A percentile compares a stretch with the other conserved stretches of the same genome.
Evolutionary conservation across 2,797 vertebrate species (phyloP).

Genomic region (Lithobates pipiens): DNA sequence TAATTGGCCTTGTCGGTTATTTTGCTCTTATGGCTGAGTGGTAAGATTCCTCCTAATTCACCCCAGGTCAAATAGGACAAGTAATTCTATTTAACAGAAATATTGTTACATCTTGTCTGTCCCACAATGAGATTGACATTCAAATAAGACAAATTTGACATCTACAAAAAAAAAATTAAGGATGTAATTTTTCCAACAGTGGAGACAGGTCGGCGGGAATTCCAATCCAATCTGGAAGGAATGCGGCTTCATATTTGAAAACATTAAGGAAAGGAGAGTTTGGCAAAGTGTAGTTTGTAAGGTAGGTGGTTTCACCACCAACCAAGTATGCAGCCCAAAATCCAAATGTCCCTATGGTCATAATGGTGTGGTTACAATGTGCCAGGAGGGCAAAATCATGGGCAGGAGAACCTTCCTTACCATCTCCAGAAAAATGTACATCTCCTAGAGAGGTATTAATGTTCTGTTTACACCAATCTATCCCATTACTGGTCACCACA

Average conservation of each 20-base stretch:
- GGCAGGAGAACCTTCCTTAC: no score
- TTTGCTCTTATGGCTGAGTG: no score
- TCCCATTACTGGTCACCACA: slow-evolving; percentile 37
- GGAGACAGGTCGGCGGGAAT: slow-evolving; percentile 66
- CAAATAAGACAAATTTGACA: no score
- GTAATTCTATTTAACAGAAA: no score
- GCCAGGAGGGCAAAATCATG: slow-evolving; percentile 49
- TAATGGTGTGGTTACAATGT: slow-evolving; percentile 68
- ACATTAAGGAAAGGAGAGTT: slow-evolving; percentile 65
- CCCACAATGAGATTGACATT: no score
- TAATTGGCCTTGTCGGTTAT: no score
- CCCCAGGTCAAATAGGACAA: no score
- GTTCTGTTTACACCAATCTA: slow-evolving; percentile 49
- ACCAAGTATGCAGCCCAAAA: slow-evolving; percentile 68
- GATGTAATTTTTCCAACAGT: slow-evolving; percentile 31
- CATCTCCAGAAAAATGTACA: background rate
- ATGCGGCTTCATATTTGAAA: slow-evolving; percentile 67
- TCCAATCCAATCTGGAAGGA: slow-evolving; percentile 68
- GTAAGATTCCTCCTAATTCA: no score
- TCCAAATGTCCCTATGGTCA: slow-evolving; percentile 67
- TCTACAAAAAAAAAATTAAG: no score
- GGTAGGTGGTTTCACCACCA: slow-evolving; percentile 66
- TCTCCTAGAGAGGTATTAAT: slow-evolving; percentile 54
- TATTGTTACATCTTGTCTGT: no score
- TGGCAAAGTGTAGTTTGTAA: slow-evolving; percentile 69